Base-by-base conservation (phyloP, 1,140 invertebrate genomes). In the Drosophila pallidifrons region DNA sequence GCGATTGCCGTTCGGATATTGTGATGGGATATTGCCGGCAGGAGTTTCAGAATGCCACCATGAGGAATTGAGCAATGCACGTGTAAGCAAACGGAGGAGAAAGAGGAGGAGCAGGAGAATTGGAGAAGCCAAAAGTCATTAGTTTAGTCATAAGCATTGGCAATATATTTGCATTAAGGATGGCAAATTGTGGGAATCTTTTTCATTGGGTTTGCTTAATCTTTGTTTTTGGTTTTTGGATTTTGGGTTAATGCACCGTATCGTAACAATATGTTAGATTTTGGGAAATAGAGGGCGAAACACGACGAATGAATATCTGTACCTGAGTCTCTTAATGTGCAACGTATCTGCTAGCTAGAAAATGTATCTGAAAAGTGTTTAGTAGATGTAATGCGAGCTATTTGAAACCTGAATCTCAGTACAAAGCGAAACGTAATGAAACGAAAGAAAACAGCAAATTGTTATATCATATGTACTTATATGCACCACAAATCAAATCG, bases 21-120 rank as follows among this genome's bases (percentile, higher is more conserved):
- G 91, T 92, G 45, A 78, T 92, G 79, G 91, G 79, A 43, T 92
- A 92, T 69, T 92, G 92, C 61, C 89, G 91, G 52, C 89, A 91
- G 41, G 86, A 91, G 67, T 80, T 79, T 57, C 77, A 79, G 46
- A 90, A 88, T 58, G 28, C 54, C 61, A 92, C 85, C 43, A 64
- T 69, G 46, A 60, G 49, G 11, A 81, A 91, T 59, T 83, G 79
- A 75, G 67, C 6, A 38, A 13, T 49, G 10, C 20, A 20, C 11
- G n/a, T 41, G 8, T 41, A 11, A 32, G 32, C 32, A 8, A 38
- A 8, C 35, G 8, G 3, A 16, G 28, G 0, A 13, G 28, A 0
- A 54, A 51, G 32, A 49, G 11, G 41, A 15, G 11, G 5, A 45
- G 45, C 51, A 32, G 38, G 47, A 64, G 66, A 25, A 25, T 25